Evolutionary conservation across 1,140 invertebrate genomes (phyloP).

Genomic region (Linepithema humile): DNA sequence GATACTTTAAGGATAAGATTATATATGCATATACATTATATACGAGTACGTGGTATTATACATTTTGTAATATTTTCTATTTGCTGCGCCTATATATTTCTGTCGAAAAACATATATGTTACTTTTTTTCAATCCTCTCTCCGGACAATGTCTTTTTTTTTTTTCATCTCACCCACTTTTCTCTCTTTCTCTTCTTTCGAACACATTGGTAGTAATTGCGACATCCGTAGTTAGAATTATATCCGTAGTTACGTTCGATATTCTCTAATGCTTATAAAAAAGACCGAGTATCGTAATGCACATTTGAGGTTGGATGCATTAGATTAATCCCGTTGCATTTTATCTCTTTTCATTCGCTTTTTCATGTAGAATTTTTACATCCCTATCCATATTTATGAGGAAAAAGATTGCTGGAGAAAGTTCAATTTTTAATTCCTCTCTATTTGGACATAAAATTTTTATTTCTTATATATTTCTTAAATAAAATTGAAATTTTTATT

Average conservation of each 20-base stretch:
- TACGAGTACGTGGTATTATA: constrained; percentile 42
- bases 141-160: constrained; percentile 28
- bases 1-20: constrained; percentile 70
- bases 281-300: not conserved
- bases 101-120: constrained; percentile 51
- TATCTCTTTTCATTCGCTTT: constrained; percentile 13
- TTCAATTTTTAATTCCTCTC: not conserved
- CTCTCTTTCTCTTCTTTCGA: constrained; percentile 7
- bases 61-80: constrained; percentile 59
- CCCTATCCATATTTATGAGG: not conserved
- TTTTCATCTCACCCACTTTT: not conserved
- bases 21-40: constrained; percentile 35
- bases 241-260: constrained; percentile 4
- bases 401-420: not conserved
- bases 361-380: constrained; percentile 8
- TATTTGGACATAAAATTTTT: not conserved
- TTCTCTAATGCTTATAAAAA: not conserved
- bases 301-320: not conserved
- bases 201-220: not conserved
- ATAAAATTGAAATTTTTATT: too few relatives aligned
- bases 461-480: too few relatives aligned
- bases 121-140: constrained; percentile 31
- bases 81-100: constrained; percentile 58
- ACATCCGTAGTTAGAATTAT: constrained; percentile 1
- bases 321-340: constrained; percentile 25